Evolutionary conservation across 2,113 vertebrate species (phyloP), one percentile per base, ranked within the genome.

Genomic region (Myrmophylax atrothorax): DNA sequence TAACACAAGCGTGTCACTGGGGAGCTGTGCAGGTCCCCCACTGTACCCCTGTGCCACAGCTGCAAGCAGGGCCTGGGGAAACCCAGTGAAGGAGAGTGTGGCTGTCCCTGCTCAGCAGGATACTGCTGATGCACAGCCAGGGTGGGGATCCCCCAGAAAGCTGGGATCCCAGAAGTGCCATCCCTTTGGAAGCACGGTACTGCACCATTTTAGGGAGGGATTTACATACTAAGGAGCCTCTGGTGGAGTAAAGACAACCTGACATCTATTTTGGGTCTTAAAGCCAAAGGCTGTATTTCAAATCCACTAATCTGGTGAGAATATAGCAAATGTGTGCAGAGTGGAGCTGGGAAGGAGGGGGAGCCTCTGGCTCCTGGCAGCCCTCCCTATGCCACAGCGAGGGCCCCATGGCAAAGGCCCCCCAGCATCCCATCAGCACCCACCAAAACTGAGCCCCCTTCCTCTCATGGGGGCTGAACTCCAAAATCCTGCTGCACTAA

Each of bases 171-270:
- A 0, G 66, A 5, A 5, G n/a, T 42, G 66, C 66, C 70, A 47
- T 62, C 46, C 82, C 77, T 55, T 69, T 0, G 7, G 40, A 49
- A 91, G 60, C 82, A 38, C 3, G 0, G 25, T 25, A 69, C 82
- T 44, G 62, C 80, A 62, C 73, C 0, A 2, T 4, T 16, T 0
- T 81, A 52, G 80, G 81, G 73, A 91, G 68, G 89, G 94, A 95
- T 97, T 96, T 93, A 58, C 96, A 91, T 90, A 47, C 47, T 94
- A 83, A 95, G 66, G 69, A 96, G 90, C 90, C 73, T 78, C 79
- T 77, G 52, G 86, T 3, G 0, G 63, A 83, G 73, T 40, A 82
- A 76, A 89, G 85, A 70, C 80, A 93, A 77, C 52, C 89, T 26
- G 46, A 92, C n/a, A 23, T 68, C 93, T 96, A 67, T 78, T 97